Base-by-base conservation (phyloP, 2,888 invertebrate species). In the Aporophyla nigra region DNA sequence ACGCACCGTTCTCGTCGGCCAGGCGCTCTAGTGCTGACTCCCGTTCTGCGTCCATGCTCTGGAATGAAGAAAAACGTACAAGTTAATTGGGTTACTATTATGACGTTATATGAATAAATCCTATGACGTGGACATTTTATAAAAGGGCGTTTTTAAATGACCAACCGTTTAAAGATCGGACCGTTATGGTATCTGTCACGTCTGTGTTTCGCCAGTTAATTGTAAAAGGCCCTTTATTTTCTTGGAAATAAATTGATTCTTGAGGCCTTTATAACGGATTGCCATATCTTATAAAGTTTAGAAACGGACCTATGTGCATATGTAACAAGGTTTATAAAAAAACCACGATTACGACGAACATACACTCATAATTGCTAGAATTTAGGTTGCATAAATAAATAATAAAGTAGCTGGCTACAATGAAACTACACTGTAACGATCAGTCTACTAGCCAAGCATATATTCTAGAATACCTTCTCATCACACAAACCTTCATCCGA, bases 1-100 rank as follows among this genome's bases (percentile, higher is more conserved):
- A 94, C 85, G 97, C 97, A 71, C 98, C 98, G 95, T 98, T 98
- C 97, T 98, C 98, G 93, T 98, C 98, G 79, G 97, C 97, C 76
- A 98, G 96, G 88, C 98, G 97, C 89, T 97, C 97, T 89, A 98
- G 91, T 85, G 97, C 97, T 80, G 97, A 92, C 87, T 96, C 96
- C 80, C 97, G 97, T 89, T 98, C 97, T 81, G 97, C 97, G 93
- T 98, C 97, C 81, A 94, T 93, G 84, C 93, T 93, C 97, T 97
- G 91, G 0, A 68, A 24, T 16, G 5, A 43, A 7, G 14, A 46
- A 21, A 74, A 33, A 40, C 1, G 12, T 19, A 21, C 33, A 33
- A 59, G 19, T 21, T 21, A 19, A 5, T 51, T 51, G 6, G 19
- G 33, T 21, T 19, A 33, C 6, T 19, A 9, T 9, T 9, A 27